phyloP scores from a whole-genome alignment of 2,888 invertebrate species.

The Thecophora atra region DNA sequence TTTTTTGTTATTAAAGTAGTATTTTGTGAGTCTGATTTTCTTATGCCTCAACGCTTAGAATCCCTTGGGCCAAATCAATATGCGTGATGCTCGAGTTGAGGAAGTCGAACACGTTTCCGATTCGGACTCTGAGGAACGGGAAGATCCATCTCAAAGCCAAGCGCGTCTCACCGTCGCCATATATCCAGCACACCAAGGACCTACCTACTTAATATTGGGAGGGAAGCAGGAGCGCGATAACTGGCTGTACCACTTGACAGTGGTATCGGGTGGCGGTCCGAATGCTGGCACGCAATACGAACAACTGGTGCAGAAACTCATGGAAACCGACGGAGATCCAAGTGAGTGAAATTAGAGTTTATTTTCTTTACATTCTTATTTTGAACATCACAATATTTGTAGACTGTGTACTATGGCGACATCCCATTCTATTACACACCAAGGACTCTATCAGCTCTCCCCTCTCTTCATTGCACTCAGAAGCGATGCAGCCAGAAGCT shows the following conservation, averaged over 20 bases:
- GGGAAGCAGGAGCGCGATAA: slow-evolving; percentile 94
- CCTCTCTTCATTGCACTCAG: slow-evolving; percentile 88
- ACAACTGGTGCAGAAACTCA: slow-evolving; percentile 92
- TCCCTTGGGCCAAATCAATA: slow-evolving; percentile 93
- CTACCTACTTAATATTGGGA: slow-evolving; percentile 91
- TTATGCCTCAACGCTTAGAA: slow-evolving; percentile 71
- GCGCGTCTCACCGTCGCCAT: slow-evolving; percentile 89
- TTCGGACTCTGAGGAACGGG: slow-evolving; percentile 88
- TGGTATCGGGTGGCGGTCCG: slow-evolving; percentile 91
- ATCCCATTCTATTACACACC: slow-evolving; percentile 88
- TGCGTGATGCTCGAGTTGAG: slow-evolving; percentile 93
- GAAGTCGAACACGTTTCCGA: slow-evolving; percentile 94
- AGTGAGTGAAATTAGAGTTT: slow-evolving; percentile 76
- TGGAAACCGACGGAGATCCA: slow-evolving; percentile 95
- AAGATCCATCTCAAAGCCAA: slow-evolving; percentile 75
- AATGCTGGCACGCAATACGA: slow-evolving; percentile 96
- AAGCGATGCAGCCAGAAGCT: slow-evolving; percentile 88
- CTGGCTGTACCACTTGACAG: slow-evolving; percentile 85
- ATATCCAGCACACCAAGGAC: slow-evolving; percentile 92
- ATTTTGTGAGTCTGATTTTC: slow-evolving; percentile 7
- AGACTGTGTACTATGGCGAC: slow-evolving; percentile 93
- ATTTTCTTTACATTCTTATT: not conserved
- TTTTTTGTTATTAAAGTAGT: not conserved
- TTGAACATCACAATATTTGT: slow-evolving; percentile 31
- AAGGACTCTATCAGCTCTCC: slow-evolving; percentile 92